Evolutionary conservation across 2,797 vertebrate genomes (phyloP), one percentile per base, ranked within the genome.

Genomic region (Artibeus lituratus): DNA sequence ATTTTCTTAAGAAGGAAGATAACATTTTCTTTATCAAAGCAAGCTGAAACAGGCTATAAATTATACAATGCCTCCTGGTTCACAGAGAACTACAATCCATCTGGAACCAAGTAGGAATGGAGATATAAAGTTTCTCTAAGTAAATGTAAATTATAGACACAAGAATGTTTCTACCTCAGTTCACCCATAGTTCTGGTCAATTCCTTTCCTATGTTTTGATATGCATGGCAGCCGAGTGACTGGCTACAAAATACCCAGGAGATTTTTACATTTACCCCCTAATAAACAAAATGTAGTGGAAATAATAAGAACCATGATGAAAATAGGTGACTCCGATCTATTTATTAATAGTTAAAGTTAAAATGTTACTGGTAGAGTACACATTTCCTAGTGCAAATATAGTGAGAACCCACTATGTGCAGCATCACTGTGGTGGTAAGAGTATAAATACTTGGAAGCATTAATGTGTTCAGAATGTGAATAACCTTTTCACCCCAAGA

Each of bases 1-100:
- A 95, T 95, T 98, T 97, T 96, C 87, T 78, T 95, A 95, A 94
- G 35, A 95, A 94, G n/a, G 47, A 95, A 97, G 67, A 95, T 82
- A 97, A 59, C 37, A 87, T 86, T 94, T 35, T 81, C 92, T 94
- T 95, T 81, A 89, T 65, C 70, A 91, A 47, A 70, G 18, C n/a
- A 55, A 97, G 76, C 24, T 70, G 26, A 84, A 90, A 95, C 1
- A 81, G 94, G 86, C 73, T 97, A 29, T 96, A 97, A 97, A 97
- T 97, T 97, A 96, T 39, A 93, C 26, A 82, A 81, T 51, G 55
- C 19, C 35, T 89, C 93, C 77, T 29, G 22, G 67, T 90, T 94
- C 87, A 90, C 59, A 94, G 87, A 90, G 37, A 93, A 90, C 53
- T 87, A 70, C 24, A 85, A 21, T 59, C 83, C 94, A 92, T 87